Percentiles rank a stretch among this genome's conserved stretches.
These are phyloP conservation scores for Pitangus sulphuratus DNA, from an alignment of 2,797 vertebrate species.

Conservation along the genomic window DNA sequence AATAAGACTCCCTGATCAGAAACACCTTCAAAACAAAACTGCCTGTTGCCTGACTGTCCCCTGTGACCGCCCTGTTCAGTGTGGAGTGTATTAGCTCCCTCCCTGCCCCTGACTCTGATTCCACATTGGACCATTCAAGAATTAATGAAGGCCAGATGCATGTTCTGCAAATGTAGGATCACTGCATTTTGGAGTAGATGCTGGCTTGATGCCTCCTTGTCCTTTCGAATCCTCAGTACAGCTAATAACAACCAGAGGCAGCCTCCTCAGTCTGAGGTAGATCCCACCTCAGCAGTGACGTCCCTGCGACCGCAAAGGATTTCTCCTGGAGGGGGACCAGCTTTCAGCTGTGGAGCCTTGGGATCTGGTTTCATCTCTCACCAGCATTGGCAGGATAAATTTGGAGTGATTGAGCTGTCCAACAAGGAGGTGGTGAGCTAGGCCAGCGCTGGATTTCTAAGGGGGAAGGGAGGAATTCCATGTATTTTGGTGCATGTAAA, in stretches of 20 bases:
- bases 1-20: background rate
- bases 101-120: background rate
- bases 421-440: background rate
- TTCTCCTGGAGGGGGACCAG: slow-evolving; percentile 10
- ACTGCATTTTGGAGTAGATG: slow-evolving; percentile 45
- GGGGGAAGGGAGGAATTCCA: background rate
- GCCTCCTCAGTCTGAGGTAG: slow-evolving; percentile 46
- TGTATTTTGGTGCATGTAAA: slow-evolving; percentile 29
- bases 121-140: slow-evolving; percentile 58
- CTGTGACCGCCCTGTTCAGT: background rate
- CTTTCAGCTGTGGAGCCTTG: background rate
- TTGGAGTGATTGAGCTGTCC: slow-evolving; percentile 25
- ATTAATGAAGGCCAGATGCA: slow-evolving; percentile 76
- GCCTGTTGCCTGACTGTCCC: background rate
- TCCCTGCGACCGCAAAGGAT: background rate
- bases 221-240: slow-evolving; percentile 42
- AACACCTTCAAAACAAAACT: background rate
- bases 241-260: slow-evolving; percentile 75
- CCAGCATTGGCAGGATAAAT: background rate
- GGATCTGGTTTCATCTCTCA: slow-evolving; percentile 19
- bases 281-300: slow-evolving; percentile 49
- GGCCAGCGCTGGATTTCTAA: slow-evolving; percentile 19
- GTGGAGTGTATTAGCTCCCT: background rate
- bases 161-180: slow-evolving; percentile 35
- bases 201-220: slow-evolving; percentile 57